Evolutionary conservation across 2,888 invertebrate genomes (phyloP), one percentile per base, ranked within the genome.

Genomic region (Brenthis daphne): DNA sequence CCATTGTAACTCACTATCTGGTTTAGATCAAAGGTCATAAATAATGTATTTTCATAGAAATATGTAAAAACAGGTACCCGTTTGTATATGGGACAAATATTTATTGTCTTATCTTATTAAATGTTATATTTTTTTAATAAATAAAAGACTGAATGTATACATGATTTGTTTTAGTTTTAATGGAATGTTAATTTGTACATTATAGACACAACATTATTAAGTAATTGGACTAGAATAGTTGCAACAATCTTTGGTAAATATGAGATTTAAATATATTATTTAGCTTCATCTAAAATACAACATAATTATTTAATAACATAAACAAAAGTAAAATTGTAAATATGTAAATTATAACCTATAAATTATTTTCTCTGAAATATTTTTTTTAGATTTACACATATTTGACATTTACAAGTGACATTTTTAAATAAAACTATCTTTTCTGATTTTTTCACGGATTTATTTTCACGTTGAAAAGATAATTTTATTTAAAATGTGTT

Each of bases 91-190:
- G 11, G 33, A 24, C 48, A 56, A 47, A 55, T 65, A 61, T 67
- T 61, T 61, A 50, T 56, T 53, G 48, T 54, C 37, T 43, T 66
- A 68, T 54, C 37, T 43, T 66, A 68, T 56, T 57, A 69, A 67
- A 73, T 67, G 61, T 74, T 73, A 71, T 77, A 74, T 76, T 74
- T 75, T 76, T 69, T 66, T 63, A 68, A 64, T 73, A 71, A 77
- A 77, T 75, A 74, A 75, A 77, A 77, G 77, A 77, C 76, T 77
- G 76, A 77, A 69, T 70, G 65, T 67, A 60, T 51, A 64, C 61
- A 65, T 33, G 37, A 43, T 53, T 72, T 72, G 67, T 69, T 66
- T 74, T 67, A 33, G 43, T 24, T 50, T 53, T 47, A 67, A 61
- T 57, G 24, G 16, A 14, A n/a, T 8, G 8, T 43, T 58, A 16